phyloP scores from a whole-genome alignment of 1,140 invertebrate species.

The Mamestra configurata region DNA sequence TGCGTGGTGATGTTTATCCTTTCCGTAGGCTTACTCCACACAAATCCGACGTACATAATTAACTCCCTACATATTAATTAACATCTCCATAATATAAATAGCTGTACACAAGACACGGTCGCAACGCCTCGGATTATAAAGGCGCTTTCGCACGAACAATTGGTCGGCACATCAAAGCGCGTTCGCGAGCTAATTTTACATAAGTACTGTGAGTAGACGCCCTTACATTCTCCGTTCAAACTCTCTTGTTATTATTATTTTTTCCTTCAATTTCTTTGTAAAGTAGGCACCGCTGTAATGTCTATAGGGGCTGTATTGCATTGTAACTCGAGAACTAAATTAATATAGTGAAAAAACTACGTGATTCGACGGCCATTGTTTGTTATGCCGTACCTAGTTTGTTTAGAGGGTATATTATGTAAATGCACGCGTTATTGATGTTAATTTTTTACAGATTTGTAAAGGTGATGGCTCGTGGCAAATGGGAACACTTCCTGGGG shows the following conservation, averaged over 20 bases:
- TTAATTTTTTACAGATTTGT: constrained; percentile 74
- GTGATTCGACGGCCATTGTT: constrained; percentile 78
- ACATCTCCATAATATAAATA: constrained; percentile 64
- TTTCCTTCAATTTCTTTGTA: constrained; percentile 79
- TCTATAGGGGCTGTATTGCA: constrained; percentile 71
- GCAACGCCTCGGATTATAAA: constrained; percentile 80
- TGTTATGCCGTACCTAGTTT: constrained; percentile 76
- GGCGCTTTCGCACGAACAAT: constrained; percentile 80
- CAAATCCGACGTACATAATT: constrained; percentile 14
- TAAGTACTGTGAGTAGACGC: constrained; percentile 80
- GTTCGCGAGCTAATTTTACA: constrained; percentile 84
- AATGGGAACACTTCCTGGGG: constrained; percentile 72
- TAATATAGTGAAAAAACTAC: constrained; percentile 83
- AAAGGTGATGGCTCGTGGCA: constrained; percentile 80
- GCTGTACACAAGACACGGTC: constrained; percentile 71
- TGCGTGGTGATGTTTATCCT: neutral
- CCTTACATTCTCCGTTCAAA: constrained; percentile 75
- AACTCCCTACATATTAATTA: constrained; percentile 51
- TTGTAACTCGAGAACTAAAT: constrained; percentile 85
- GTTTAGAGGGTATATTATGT: constrained; percentile 84
- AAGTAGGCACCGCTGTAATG: constrained; percentile 75
- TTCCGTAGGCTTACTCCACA: neutral
- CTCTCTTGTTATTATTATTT: constrained; percentile 79
- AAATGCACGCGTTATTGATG: constrained; percentile 80
- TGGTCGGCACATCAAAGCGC: constrained; percentile 83